A percentile compares a stretch with the other conserved stretches of the same genome.
Evolutionary conservation across 2,113 vertebrate genomes (phyloP).

Genomic region (Anseranas semipalmata): DNA sequence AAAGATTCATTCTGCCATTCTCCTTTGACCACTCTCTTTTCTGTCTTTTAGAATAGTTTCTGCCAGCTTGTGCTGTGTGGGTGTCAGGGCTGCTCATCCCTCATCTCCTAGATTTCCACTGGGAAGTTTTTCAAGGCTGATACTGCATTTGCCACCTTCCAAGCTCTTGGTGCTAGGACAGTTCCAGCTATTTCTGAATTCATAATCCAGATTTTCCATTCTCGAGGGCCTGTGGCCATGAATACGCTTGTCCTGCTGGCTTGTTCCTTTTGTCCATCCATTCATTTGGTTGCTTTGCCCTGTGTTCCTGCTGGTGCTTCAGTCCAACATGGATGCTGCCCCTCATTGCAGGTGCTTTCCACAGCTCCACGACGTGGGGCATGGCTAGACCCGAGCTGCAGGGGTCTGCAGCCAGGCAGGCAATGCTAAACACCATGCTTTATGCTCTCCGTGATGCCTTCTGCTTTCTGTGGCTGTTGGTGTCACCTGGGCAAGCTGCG

Average conservation of each 20-base stretch:
- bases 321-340: not conserved
- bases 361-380: not conserved
- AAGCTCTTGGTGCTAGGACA: not conserved
- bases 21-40: not conserved
- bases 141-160: not conserved
- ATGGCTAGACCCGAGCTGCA: not conserved
- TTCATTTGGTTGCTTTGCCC: not conserved
- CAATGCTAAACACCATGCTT: not conserved
- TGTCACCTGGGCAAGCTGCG: not conserved
- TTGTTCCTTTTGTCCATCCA: not conserved
- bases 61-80: fast-evolving
- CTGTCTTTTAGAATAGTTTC: not conserved
- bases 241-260: not conserved
- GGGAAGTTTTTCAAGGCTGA: not conserved
- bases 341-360: not conserved
- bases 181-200: not conserved
- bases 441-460: fast-evolving
- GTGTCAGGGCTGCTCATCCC: not conserved
- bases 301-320: not conserved
- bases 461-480: not conserved
- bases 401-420: not conserved
- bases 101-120: not conserved
- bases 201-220: not conserved
- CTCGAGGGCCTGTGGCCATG: not conserved
- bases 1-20: not conserved